A percentile compares a stretch with the other conserved stretches of the same genome.
Conservation (phyloP, 2,113 vertebrate species). For the Gallinago media region DNA sequence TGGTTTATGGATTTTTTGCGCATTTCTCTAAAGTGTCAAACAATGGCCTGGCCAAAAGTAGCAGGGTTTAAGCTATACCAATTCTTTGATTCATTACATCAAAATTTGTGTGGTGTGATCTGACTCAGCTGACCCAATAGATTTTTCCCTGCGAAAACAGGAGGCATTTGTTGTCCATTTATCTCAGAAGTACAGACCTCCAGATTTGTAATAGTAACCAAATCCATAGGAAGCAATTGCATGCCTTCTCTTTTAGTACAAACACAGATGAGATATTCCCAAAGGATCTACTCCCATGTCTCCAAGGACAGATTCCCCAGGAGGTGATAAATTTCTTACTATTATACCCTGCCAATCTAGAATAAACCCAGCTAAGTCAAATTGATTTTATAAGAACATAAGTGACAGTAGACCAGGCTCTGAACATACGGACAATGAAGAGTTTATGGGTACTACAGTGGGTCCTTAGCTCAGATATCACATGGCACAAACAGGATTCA, state of each 20-base stretch:
- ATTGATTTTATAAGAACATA: not conserved
- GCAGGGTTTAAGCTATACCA: not conserved
- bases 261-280: not conserved
- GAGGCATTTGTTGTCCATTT: not conserved
- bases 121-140: not conserved
- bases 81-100: not conserved
- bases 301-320: not conserved
- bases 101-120: not conserved
- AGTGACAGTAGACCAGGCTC: not conserved
- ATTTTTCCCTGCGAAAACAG: not conserved
- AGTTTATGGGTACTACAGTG: not conserved
- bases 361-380: not conserved
- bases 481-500: not conserved
- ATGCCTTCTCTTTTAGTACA: not conserved
- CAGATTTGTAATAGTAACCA: not conserved
- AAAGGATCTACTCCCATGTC: not conserved
- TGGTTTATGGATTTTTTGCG: slow-evolving; percentile 12
- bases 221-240: not conserved
- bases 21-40: not conserved
- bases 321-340: not conserved
- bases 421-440: not conserved
- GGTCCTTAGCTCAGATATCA: not conserved
- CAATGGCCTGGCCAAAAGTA: not conserved
- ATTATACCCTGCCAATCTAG: not conserved
- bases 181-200: not conserved